Conservation (phyloP, 1,140 invertebrate species). For the Euwallacea similis region DNA sequence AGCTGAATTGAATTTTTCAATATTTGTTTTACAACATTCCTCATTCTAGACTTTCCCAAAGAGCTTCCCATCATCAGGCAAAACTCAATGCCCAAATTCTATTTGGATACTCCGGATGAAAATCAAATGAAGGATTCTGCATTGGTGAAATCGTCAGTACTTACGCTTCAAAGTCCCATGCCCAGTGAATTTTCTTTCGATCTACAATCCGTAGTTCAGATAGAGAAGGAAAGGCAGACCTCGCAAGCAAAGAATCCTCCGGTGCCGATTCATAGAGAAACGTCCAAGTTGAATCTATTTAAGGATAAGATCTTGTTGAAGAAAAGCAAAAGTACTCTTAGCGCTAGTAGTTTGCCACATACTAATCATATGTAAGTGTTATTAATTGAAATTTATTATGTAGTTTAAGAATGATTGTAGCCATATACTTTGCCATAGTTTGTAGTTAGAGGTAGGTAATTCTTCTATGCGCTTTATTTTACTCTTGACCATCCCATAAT, state of each 20-base stretch:
- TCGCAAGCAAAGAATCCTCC: slow-evolving; percentile 7
- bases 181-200: slow-evolving; percentile 41
- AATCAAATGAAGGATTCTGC: slow-evolving; percentile 36
- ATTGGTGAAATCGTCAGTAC: slow-evolving; percentile 32
- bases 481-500: too few relatives aligned
- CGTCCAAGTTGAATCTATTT: slow-evolving; percentile 39
- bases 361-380: slow-evolving; percentile 37
- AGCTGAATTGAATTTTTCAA: slow-evolving; percentile 1
- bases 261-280: slow-evolving; percentile 37
- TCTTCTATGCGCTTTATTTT: too few relatives aligned
- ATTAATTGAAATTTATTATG: not conserved
- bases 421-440: too few relatives aligned
- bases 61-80: slow-evolving; percentile 47
- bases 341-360: slow-evolving; percentile 38
- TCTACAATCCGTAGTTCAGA: slow-evolving; percentile 47
- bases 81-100: slow-evolving; percentile 49
- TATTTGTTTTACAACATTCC: not conserved
- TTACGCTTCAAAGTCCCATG: slow-evolving; percentile 43
- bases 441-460: too few relatives aligned
- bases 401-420: too few relatives aligned
- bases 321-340: slow-evolving; percentile 44
- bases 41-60: slow-evolving; percentile 30
- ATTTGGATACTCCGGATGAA: slow-evolving; percentile 45
- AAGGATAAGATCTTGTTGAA: slow-evolving; percentile 44
- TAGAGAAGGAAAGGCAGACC: slow-evolving; percentile 37